phyloP scores from a whole-genome alignment of 2,113 vertebrate species.

The Lichenostomus cassidix region DNA sequence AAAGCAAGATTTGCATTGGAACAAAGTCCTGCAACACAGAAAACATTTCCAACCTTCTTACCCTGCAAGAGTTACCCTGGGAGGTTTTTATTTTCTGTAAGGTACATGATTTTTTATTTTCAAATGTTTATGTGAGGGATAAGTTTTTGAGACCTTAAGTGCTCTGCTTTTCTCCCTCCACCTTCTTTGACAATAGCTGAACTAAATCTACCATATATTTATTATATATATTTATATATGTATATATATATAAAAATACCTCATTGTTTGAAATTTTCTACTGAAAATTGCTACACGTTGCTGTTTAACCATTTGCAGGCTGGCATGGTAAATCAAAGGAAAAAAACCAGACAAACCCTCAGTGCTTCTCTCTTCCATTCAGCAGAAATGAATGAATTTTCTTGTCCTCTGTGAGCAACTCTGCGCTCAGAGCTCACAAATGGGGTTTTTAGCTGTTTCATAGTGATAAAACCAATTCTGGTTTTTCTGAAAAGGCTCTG shows the following conservation, averaged over 20 bases:
- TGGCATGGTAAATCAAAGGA: neutral
- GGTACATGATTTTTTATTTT: neutral
- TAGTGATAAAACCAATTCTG: neutral
- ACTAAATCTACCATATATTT: neutral
- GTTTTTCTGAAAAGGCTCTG: neutral
- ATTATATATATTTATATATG: no score
- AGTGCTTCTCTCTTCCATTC: neutral
- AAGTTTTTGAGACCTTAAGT: neutral
- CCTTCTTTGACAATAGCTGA: neutral
- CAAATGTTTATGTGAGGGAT: neutral
- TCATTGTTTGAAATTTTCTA: neutral
- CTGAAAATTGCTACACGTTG: neutral
- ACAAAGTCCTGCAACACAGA: neutral
- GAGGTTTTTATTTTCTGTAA: neutral
- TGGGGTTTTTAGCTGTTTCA: neutral
- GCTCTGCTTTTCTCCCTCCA: accelerated
- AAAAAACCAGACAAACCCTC: neutral
- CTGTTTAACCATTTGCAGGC: neutral
- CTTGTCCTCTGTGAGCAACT: neutral
- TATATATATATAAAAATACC: no score
- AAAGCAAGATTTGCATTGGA: neutral
- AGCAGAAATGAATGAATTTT: neutral
- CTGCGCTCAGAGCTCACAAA: neutral
- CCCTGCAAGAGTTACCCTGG: neutral
- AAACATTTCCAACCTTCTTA: neutral